Conservation (phyloP, 2,113 vertebrate species). For the Butastur rufipennis region DNA sequence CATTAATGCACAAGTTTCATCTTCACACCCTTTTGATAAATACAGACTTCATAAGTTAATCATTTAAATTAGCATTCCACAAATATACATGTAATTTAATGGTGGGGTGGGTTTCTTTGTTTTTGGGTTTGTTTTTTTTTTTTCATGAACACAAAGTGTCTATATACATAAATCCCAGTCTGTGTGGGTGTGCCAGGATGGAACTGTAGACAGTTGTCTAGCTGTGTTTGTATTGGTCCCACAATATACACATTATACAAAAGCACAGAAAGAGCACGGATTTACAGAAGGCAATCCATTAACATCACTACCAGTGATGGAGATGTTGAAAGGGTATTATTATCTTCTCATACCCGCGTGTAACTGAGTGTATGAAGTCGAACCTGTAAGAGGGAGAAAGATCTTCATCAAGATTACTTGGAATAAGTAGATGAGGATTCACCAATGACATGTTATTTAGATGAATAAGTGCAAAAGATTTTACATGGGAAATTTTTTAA, state of each 20-base stretch:
- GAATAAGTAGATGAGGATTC: not conserved
- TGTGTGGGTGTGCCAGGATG: conserved; percentile 71
- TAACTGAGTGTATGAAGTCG: conserved; percentile 81
- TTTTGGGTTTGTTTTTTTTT: not conserved
- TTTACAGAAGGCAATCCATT: conserved; percentile 80
- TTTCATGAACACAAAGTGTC: conserved; percentile 77
- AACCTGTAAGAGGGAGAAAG: conserved; percentile 71
- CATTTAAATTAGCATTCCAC: conserved; percentile 97
- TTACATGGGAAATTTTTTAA: not conserved
- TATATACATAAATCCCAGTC: conserved; percentile 82
- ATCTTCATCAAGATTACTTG: not conserved
- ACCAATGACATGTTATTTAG: not conserved
- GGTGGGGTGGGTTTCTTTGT: not conserved
- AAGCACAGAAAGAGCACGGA: conserved; percentile 81
- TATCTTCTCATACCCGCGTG: conserved; percentile 91
- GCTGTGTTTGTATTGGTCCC: conserved; percentile 86
- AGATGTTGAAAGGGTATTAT: conserved; percentile 71
- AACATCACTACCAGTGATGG: conserved; percentile 61
- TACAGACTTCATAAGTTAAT: conserved; percentile 92
- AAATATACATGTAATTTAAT: conserved; percentile 87
- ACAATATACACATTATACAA: conserved; percentile 72
- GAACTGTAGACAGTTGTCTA: conserved; percentile 70
- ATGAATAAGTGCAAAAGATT: fast-evolving
- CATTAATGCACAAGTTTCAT: conserved; percentile 64
- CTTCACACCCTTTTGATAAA: conserved; percentile 82